Conservation (phyloP, 2,797 vertebrate species). For the Dallia pectoralis region DNA sequence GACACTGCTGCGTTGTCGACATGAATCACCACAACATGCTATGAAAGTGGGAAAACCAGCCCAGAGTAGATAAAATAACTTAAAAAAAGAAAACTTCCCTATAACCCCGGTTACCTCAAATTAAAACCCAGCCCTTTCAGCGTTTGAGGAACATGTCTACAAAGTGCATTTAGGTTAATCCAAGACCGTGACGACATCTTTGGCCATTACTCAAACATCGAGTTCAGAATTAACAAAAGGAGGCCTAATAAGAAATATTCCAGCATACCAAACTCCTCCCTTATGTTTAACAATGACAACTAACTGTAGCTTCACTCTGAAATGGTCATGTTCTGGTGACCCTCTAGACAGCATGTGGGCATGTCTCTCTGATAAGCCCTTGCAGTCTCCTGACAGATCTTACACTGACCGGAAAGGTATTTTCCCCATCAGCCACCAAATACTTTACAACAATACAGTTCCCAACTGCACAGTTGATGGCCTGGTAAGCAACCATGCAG, state of each 20-base stretch:
- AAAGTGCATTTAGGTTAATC: constrained; percentile 88
- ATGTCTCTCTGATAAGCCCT: not conserved
- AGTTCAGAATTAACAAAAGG: constrained; percentile 41
- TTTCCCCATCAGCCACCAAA: too few relatives aligned
- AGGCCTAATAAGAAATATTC: constrained; percentile 24
- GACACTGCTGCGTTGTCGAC: constrained; percentile 61
- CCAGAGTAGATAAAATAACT: constrained; percentile 72
- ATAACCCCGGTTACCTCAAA: constrained; percentile 54
- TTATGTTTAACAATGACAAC: constrained; percentile 11
- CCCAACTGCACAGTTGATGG: too few relatives aligned
- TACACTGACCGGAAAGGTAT: too few relatives aligned
- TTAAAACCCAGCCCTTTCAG: constrained; percentile 81
- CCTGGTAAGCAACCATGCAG: too few relatives aligned
- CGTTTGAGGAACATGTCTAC: constrained; percentile 85
- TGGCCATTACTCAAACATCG: constrained; percentile 27
- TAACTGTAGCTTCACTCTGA: not conserved
- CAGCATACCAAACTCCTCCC: constrained; percentile 31
- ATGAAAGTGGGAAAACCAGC: constrained; percentile 73
- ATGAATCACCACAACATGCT: constrained; percentile 47
- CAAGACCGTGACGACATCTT: constrained; percentile 46
- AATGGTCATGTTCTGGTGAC: constrained; percentile 25
- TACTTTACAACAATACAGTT: too few relatives aligned
- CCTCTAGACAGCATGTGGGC: constrained; percentile 28
- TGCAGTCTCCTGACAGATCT: too few relatives aligned
- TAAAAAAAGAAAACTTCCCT: constrained; percentile 56